Evolutionary conservation across 2,113 vertebrate species (phyloP).

Genomic region (Grantiella picta): DNA sequence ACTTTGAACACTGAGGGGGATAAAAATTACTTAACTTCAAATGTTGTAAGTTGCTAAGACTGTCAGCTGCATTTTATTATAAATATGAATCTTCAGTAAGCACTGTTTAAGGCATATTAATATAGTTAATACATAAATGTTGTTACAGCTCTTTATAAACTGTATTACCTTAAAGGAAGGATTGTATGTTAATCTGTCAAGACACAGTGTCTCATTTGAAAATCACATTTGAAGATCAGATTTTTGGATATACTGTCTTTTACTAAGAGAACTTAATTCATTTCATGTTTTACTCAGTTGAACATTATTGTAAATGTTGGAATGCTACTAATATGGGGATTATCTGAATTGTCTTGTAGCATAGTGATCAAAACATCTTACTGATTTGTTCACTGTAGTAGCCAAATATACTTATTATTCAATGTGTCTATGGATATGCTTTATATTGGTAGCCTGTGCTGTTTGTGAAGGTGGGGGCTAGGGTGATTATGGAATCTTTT

Average conservation of each 20-base stretch:
- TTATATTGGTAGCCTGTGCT: neutral
- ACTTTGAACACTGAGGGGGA: slow-evolving; percentile 66
- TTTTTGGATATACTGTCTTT: neutral
- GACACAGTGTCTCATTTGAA: neutral
- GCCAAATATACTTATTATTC: neutral
- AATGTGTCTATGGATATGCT: neutral
- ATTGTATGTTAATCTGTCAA: slow-evolving; percentile 5
- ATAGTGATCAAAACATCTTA: neutral
- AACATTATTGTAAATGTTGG: neutral
- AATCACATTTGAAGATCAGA: no score
- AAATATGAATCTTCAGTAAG: neutral
- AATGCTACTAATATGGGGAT: slow-evolving; percentile 26
- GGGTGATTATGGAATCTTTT: neutral
- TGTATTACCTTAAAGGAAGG: slow-evolving; percentile 26
- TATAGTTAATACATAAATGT: neutral
- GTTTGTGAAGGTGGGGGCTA: neutral
- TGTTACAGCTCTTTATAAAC: slow-evolving; percentile 15
- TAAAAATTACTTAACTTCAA: slow-evolving; percentile 38
- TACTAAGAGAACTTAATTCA: neutral
- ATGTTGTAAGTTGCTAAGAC: neutral
- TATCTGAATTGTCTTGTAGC: neutral
- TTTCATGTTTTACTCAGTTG: slow-evolving; percentile 5
- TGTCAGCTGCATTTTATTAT: slow-evolving; percentile 9
- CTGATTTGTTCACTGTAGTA: slow-evolving; percentile 9
- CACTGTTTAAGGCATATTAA: slow-evolving; percentile 5